A percentile compares a stretch with the other conserved stretches of the same genome.
These are phyloP conservation scores for Microctonus aethiopoides DNA, from an alignment of 2,888 invertebrate genomes.

Conservation along the genomic window DNA sequence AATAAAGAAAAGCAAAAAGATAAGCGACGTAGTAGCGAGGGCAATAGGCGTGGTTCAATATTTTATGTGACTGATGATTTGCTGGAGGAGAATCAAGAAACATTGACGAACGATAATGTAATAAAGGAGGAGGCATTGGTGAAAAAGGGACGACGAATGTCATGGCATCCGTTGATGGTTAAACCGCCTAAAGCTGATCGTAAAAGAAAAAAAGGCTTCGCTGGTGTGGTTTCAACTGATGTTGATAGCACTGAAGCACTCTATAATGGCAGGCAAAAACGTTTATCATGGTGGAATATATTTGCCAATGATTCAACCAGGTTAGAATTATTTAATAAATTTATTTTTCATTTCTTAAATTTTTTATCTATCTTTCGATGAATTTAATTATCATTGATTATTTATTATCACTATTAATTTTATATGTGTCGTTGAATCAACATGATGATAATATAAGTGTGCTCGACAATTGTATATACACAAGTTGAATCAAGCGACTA, in stretches of 20 bases:
- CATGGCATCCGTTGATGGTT: slow-evolving; percentile 69
- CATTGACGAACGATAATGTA: slow-evolving; percentile 41
- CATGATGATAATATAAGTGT: not conserved
- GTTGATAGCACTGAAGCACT: slow-evolving; percentile 67
- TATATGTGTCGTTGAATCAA: not conserved
- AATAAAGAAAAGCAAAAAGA: slow-evolving; percentile 49
- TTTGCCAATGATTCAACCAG: slow-evolving; percentile 77
- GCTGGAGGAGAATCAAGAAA: slow-evolving; percentile 54
- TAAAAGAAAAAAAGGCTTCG: slow-evolving; percentile 70
- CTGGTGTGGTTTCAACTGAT: slow-evolving; percentile 65
- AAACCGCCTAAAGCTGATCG: slow-evolving; percentile 60
- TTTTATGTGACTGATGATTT: slow-evolving; percentile 63
- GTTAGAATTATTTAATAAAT: slow-evolving; percentile 44
- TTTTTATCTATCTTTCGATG: not conserved
- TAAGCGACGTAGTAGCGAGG: slow-evolving; percentile 54
- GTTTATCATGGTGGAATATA: slow-evolving; percentile 91
- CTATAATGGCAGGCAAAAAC: slow-evolving; percentile 73
- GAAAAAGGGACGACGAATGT: slow-evolving; percentile 74
- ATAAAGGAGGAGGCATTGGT: slow-evolving; percentile 44
- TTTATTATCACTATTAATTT: not conserved
- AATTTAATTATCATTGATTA: not conserved
- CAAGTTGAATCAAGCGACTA: not conserved
- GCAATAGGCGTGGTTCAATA: slow-evolving; percentile 55
- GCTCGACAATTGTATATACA: not conserved
- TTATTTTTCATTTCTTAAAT: not conserved